Evolutionary conservation across 2,888 invertebrate genomes (phyloP), one percentile per base, ranked within the genome.

Genomic region (Drosophila kokeensis): DNA sequence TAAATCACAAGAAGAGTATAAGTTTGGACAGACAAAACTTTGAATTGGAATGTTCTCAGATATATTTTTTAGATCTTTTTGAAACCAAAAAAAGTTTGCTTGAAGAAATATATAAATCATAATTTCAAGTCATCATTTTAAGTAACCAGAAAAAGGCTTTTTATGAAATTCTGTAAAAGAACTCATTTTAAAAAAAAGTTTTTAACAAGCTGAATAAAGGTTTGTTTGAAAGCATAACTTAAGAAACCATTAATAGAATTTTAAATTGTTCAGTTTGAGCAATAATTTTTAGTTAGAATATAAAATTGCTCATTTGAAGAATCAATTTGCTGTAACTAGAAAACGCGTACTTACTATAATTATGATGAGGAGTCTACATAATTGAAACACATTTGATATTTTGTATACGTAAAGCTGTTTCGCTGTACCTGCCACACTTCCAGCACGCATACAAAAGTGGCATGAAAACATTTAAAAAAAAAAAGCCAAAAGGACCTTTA

Each of bases 151-250:
- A 36, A 15, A 6, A 34, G 13, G 34, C 5, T 32, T 32, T 32
- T 32, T 32, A 8, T 32, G 10, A 10, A 30, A 0, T 0, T 0
- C 0, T 30, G 0, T 3, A 3, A 4, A 32, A 32, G 4, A 10
- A 10, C 10, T 15, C 15, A 36, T 2, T 36, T 18, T 18, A 15
- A 36, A 4, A 36, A 15, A 36, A 0, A 1, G n/a, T 4, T 40
- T 40, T 45, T 45, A 7, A 11, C 1, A 45, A 1, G 2, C 13
- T 13, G 21, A 8, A 40, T 4, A 6, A 40, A 18, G 18, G 8
- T 2, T 8, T 38, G 8, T 18, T 18, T 36, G 36, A n/a, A n/a
- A 2, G 36, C 15, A 13, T 36, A 30, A 8, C 10, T 32, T 32
- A 32, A 32, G 32, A 32, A 32, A 32, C 30, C 10, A 32, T 32